Evolutionary conservation across 2,113 vertebrate species (phyloP), one percentile per base, ranked within the genome.

Genomic region (Lontra canadensis): DNA sequence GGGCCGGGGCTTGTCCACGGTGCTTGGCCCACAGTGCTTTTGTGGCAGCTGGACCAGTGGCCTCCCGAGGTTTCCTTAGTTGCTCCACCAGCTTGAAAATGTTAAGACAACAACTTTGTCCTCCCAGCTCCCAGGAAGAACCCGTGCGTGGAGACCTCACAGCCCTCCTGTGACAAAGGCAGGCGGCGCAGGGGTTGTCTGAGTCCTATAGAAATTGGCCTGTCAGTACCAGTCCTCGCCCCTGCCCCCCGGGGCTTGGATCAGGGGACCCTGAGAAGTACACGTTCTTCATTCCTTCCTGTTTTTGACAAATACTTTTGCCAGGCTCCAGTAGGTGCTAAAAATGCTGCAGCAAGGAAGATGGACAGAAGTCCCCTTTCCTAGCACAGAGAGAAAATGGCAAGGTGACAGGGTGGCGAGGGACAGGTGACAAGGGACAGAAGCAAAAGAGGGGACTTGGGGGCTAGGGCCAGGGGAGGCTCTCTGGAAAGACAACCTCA

Each of bases 171-270:
- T 25, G 42, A 34, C 74, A 78, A 63, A 52, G 61, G 23, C 78
- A 8, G 36, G 36, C 4, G 1, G 5, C 4, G 13, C 26, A 4
- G 29, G 39, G 55, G 42, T 5, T 44, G 44, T 4, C 23, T 10
- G 29, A 79, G 59, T 4, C 67, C 25, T 6, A 36, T 9, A 25
- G 4, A 74, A 59, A 26, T 20, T 0, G 14, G 29, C 21, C 13
- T 2, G 21, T 17, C 3, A 4, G 3, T 34, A 0, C 1, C 23
- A 7, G 29, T 0, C 7, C 47, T 4, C 4, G 26, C 29, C 29
- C 73, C 5, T 20, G 7, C 0, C n/a, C 0, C 0, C 0, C 0
- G 26, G 49, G 1, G 3, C 73, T 25, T 1, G 31, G 4, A 23
- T 36, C 34, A 2, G 29, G 26, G 42, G 80, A 31, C 2, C 0